A percentile compares a stretch with the other conserved stretches of the same genome.
Evolutionary conservation across 2,113 vertebrate genomes (phyloP).

Genomic region (Okapia johnstoni): DNA sequence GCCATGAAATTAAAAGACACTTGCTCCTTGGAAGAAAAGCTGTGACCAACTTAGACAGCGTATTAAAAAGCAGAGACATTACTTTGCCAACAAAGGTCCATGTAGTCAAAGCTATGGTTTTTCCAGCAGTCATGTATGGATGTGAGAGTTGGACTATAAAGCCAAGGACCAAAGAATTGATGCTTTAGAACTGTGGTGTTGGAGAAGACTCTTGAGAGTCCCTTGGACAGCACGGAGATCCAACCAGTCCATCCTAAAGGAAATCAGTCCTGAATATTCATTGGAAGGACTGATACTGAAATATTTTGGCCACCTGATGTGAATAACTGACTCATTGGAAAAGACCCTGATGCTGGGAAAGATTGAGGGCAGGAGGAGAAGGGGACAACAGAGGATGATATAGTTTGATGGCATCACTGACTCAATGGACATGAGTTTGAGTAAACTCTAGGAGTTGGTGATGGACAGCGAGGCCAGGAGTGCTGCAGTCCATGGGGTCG

Average conservation of each 20-base stretch:
- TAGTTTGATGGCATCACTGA: background rate
- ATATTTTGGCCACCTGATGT: background rate
- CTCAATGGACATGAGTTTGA: background rate
- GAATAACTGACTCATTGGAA: background rate
- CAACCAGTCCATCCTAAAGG: background rate
- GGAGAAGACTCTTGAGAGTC: background rate
- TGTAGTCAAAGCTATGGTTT: background rate
- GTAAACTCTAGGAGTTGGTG: background rate
- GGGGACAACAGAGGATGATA: background rate
- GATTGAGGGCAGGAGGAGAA: background rate
- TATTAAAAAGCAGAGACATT: background rate
- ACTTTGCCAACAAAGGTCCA: background rate
- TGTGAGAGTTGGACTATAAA: background rate
- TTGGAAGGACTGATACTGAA: background rate
- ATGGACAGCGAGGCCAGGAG: background rate
- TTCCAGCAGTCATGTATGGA: background rate
- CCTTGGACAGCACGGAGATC: background rate
- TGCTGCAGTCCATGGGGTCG: background rate
- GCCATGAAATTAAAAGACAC: background rate
- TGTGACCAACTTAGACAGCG: background rate
- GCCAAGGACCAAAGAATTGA: background rate
- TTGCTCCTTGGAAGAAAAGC: background rate
- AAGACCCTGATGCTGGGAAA: background rate
- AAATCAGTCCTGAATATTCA: background rate
- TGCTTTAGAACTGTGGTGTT: background rate